Evolutionary conservation across 2,113 vertebrate genomes (phyloP), one percentile per base, ranked within the genome.

Genomic region (Callithrix jacchus): DNA sequence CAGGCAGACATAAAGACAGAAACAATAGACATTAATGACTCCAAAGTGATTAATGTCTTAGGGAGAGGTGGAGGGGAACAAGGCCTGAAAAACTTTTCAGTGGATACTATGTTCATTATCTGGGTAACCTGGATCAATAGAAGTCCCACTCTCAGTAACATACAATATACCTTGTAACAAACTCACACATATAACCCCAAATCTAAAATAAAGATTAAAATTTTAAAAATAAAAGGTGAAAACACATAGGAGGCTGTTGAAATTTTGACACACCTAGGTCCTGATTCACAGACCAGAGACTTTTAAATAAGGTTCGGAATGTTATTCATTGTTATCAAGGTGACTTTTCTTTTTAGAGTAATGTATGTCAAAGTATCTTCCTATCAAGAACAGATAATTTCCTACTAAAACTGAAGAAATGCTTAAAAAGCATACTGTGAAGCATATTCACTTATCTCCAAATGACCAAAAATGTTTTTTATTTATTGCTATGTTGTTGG

Each of bases 261-360:
- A 85, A 81, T 77, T 45, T 45, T 77, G n/a, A 32, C 17, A 83
- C 35, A 4, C 35, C 25, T 64, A 2, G 30, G 13, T 95, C 2
- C 71, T 94, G 40, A 76, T 85, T 76, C 32, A 77, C 40, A 76
- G n/a, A 27, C 93, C 52, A 96, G 37, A 93, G 20, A 91, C 16
- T 40, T 94, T 56, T 91, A 91, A 95, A 71, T 71, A 49, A 80
- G 5, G 3, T 73, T 79, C 79, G 25, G 21, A 52, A 47, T 85
- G 17, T 84, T 73, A 74, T 49, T 66, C 61, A 49, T 56, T 81
- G 3, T 90, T 85, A 64, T 70, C 20, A 25, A 87, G 17, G 2
- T 89, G n/a, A 49, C 13, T 40, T 54, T 86, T 9, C 35, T 52
- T 89, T 89, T 90, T 40, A 52, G 11, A 90, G 23, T 90, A 86